phyloP scores from a whole-genome alignment of 2,797 vertebrate species.

The Malacoraja senta region DNA sequence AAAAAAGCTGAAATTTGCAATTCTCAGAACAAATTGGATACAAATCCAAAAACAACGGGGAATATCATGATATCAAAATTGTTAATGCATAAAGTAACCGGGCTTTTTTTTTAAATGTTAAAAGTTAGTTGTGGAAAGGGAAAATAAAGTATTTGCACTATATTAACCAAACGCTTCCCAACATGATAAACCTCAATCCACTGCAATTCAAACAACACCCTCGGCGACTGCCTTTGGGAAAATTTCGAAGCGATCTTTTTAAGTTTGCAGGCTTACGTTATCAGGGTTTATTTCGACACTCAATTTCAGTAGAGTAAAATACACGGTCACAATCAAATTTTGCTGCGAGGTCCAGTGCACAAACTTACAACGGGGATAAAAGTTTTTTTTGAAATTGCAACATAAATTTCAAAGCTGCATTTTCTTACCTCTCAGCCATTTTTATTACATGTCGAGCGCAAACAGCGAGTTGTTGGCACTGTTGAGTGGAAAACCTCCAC shows the following conservation, averaged over 20 bases:
- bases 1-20: not conserved
- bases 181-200: no score
- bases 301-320: not conserved
- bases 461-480: not conserved
- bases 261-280: not conserved
- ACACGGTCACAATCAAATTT: no score
- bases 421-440: slow-evolving; percentile 38
- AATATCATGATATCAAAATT: not conserved
- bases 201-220: not conserved
- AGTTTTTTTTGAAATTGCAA: not conserved
- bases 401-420: not conserved
- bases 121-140: not conserved
- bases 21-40: not conserved
- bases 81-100: not conserved
- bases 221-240: not conserved
- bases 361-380: not conserved
- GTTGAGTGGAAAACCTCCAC: not conserved
- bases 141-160: not conserved
- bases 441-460: slow-evolving; percentile 26
- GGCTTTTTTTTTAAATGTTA: not conserved
- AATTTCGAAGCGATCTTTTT: not conserved
- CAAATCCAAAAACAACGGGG: not conserved
- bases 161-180: not conserved
- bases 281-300: not conserved
- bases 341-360: not conserved